Percentiles rank a stretch among this genome's conserved stretches.
These are phyloP conservation scores for Ahaetulla prasina DNA, from an alignment of 2,113 vertebrate species.

Conservation along the genomic window DNA sequence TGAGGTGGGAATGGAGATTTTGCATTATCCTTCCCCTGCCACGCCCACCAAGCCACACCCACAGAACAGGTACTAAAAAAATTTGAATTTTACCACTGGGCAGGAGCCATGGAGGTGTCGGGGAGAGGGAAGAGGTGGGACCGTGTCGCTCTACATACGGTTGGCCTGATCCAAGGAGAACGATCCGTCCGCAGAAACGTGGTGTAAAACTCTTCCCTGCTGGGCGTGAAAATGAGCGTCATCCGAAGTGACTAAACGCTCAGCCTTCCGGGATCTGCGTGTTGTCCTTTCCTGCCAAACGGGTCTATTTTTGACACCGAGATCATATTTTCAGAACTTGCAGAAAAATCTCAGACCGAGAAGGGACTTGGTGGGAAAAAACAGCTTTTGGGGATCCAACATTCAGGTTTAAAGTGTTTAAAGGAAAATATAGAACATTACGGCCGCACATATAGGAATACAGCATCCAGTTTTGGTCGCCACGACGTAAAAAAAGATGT, in stretches of 20 bases:
- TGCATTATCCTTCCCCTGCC: no score
- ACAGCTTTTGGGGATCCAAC: no score
- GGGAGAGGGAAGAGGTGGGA: conserved; percentile 48
- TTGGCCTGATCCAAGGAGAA: not conserved
- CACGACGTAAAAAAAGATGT: no score
- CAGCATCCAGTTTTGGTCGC: no score
- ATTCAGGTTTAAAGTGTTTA: not conserved
- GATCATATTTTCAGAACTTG: not conserved
- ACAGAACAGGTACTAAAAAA: no score
- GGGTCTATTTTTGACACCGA: not conserved
- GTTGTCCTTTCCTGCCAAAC: not conserved
- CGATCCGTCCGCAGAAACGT: accelerated
- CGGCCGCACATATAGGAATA: no score
- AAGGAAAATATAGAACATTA: no score
- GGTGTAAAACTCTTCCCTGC: not conserved
- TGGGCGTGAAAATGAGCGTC: not conserved
- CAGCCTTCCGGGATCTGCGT: accelerated
- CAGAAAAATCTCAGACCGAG: not conserved
- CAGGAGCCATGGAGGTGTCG: conserved; percentile 52
- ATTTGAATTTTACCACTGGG: no score
- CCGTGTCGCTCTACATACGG: conserved; percentile 25
- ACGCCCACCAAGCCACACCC: no score
- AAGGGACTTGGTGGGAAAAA: not conserved
- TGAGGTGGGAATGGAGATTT: no score
- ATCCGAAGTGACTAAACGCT: not conserved